Conservation (phyloP, 2,113 vertebrate species). For the Plestiodon gilberti region DNA sequence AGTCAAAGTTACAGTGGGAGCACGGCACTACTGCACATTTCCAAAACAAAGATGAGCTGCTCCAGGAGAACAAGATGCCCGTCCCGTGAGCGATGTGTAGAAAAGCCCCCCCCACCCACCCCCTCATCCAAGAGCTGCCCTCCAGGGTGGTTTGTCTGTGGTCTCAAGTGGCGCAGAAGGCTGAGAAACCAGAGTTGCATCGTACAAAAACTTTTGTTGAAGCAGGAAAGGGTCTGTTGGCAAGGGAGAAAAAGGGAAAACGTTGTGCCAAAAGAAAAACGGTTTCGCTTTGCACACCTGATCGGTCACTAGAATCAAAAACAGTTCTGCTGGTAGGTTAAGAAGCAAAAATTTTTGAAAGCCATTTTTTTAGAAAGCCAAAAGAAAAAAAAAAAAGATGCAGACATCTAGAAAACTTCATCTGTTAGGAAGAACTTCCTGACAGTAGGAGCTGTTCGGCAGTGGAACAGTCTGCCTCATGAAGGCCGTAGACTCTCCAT, state of each 20-base stretch:
- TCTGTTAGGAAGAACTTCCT: background rate
- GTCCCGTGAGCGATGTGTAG: conserved; percentile 40
- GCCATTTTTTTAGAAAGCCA: conserved; percentile 7
- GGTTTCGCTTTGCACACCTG: background rate
- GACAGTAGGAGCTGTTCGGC: too few relatives aligned
- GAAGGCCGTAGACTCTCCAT: too few relatives aligned
- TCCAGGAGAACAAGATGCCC: conserved; percentile 64
- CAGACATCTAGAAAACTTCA: conserved; percentile 46
- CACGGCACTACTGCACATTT: conserved; percentile 83
- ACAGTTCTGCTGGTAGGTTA: conserved; percentile 65
- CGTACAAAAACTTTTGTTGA: conserved; percentile 53
- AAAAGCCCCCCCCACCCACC: background rate
- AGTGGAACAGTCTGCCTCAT: too few relatives aligned
- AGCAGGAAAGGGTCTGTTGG: conserved; percentile 21
- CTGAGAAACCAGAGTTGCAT: conserved; percentile 66
- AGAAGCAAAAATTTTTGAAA: conserved; percentile 49
- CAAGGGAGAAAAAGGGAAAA: conserved; percentile 45
- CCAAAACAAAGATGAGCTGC: conserved; percentile 76
- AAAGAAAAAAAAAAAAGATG: conserved; percentile 40
- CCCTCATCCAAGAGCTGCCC: conserved; percentile 46
- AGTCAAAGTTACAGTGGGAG: conserved; percentile 83
- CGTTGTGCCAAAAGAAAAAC: conserved; percentile 15
- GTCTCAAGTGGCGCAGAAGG: conserved; percentile 61
- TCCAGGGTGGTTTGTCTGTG: conserved; percentile 40
- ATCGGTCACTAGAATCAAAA: conserved; percentile 50